phyloP scores from a whole-genome alignment of 2,113 vertebrate species.

The Mastomys coucha region DNA sequence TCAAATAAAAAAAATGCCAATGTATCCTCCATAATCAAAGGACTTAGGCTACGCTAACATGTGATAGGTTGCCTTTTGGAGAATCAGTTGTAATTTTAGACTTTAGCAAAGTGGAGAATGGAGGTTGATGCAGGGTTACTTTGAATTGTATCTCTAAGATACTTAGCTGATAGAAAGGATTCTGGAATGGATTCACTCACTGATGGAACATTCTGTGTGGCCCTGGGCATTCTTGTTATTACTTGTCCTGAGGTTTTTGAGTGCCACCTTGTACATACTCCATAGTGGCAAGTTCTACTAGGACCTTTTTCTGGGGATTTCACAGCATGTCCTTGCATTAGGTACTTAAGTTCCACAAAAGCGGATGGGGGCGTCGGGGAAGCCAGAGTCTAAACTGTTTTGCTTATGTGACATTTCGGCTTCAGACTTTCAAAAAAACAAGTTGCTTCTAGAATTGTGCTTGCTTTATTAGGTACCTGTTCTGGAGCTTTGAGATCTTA shows the following conservation, averaged over 20 bases:
- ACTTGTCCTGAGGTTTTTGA: conserved; percentile 77
- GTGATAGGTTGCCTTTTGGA: not conserved
- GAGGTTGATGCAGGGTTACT: not conserved
- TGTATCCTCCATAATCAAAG: not conserved
- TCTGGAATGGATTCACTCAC: conserved; percentile 69
- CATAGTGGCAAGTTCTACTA: conserved; percentile 51
- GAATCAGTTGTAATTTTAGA: conserved; percentile 38
- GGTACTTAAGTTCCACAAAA: conserved; percentile 73
- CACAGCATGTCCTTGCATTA: conserved; percentile 68
- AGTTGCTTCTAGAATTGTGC: conserved; percentile 50
- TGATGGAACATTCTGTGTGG: conserved; percentile 75
- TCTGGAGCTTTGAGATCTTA: conserved; percentile 56
- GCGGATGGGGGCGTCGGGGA: conserved; percentile 54
- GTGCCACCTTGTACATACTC: conserved; percentile 24
- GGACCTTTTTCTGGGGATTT: conserved; percentile 73
- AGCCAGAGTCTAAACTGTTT: conserved; percentile 52
- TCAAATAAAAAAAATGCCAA: not conserved
- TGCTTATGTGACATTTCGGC: conserved; percentile 63
- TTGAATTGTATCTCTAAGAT: not conserved
- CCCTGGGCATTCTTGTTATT: conserved; percentile 78
- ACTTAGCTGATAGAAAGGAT: conserved; percentile 71
- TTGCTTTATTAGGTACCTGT: conserved; percentile 16
- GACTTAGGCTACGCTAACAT: not conserved
- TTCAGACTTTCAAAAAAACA: conserved; percentile 68
- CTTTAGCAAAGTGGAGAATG: conserved; percentile 10